Evolutionary conservation across 2,113 vertebrate genomes (phyloP).

Genomic region (Procavia capensis): DNA sequence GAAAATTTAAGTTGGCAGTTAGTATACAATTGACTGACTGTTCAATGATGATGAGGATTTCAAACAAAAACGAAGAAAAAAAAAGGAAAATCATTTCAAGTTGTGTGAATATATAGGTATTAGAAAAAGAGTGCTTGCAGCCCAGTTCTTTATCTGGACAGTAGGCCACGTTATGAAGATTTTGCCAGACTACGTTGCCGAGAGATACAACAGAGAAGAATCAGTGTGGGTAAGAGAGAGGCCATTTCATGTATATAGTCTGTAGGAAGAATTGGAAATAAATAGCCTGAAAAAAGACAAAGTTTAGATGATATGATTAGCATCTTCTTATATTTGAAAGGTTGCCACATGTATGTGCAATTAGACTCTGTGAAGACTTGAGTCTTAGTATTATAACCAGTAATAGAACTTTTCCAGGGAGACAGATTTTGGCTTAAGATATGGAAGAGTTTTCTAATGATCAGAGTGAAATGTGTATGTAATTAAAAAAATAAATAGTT

Average conservation of each 20-base stretch:
- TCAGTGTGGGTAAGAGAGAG: background rate
- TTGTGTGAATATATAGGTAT: background rate
- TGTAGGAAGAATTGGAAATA: background rate
- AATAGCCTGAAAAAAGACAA: constrained; percentile 33
- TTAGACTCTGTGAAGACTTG: background rate
- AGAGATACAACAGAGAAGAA: background rate
- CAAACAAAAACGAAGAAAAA: constrained; percentile 24
- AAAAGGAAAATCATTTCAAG: background rate
- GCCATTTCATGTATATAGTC: background rate
- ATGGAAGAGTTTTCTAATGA: background rate
- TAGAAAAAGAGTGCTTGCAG: background rate
- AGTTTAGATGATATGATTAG: background rate
- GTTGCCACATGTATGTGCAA: background rate
- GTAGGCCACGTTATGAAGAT: background rate
- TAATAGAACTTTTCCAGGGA: background rate
- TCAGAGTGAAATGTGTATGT: background rate
- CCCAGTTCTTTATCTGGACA: background rate
- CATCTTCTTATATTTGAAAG: background rate
- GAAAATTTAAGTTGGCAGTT: background rate
- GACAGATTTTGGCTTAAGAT: constrained; percentile 20
- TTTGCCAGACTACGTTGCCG: background rate
- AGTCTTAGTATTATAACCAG: constrained; percentile 33
- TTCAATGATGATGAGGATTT: background rate
- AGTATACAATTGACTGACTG: background rate
- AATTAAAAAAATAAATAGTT: constrained; percentile 37